A percentile compares a stretch with the other conserved stretches of the same genome.
phyloP scores from a whole-genome alignment of 2,113 vertebrate species.

The Tilapia sparmanii region DNA sequence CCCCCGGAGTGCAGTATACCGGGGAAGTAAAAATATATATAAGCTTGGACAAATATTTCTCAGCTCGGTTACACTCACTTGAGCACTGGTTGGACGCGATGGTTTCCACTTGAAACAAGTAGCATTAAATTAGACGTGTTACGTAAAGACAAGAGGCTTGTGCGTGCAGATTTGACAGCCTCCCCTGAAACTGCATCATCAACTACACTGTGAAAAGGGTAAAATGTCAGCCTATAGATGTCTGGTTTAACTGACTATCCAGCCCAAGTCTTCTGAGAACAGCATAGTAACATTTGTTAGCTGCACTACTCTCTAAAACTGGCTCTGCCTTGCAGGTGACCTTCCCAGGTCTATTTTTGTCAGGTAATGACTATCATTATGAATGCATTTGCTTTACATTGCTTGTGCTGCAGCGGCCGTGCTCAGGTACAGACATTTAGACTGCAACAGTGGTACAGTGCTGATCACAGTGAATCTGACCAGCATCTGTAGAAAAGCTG shows the following conservation, averaged over 20 bases:
- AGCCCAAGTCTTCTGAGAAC: constrained; percentile 10
- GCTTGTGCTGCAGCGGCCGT: background rate
- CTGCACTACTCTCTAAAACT: constrained; percentile 25
- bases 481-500: background rate
- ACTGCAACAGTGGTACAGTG: background rate
- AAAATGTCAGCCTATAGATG: constrained; percentile 26
- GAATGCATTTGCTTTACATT: constrained; percentile 29
- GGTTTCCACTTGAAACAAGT: constrained; percentile 37
- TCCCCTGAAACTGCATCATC: background rate
- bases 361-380: constrained; percentile 55
- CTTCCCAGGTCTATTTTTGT: constrained; percentile 50
- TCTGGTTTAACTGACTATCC: constrained; percentile 6
- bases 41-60: background rate
- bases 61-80: background rate
- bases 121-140: constrained; percentile 28
- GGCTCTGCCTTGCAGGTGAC: constrained; percentile 32
- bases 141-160: constrained; percentile 28
- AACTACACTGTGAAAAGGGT: background rate
- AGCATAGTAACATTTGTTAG: constrained; percentile 33
- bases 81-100: background rate
- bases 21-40: background rate
- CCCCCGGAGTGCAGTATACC: background rate
- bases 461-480: constrained; percentile 12
- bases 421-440: constrained; percentile 13
- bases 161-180: background rate